A percentile compares a stretch with the other conserved stretches of the same genome.
Conservation (phyloP, 2,888 invertebrate genomes). For the Pseudococcus viburni region DNA sequence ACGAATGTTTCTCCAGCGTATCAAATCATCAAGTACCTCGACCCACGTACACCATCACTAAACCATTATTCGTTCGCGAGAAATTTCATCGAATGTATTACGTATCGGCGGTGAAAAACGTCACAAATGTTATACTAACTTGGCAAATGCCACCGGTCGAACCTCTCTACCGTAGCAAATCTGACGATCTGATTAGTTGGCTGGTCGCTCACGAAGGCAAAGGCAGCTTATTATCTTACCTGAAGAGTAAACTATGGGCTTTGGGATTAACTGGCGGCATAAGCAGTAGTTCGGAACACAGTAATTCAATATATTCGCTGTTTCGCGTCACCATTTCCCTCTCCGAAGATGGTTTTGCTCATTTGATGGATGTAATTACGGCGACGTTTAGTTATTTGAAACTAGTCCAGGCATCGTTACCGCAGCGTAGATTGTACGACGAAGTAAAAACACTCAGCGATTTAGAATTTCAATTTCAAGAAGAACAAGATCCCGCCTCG, state of each 20-base stretch:
- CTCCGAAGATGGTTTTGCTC: conserved; percentile 79
- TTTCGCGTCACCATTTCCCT: conserved; percentile 79
- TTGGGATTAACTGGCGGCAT: conserved; percentile 79
- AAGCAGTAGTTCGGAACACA: conserved; percentile 73
- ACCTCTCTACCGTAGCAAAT: conserved; percentile 82
- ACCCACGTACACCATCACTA: conserved; percentile 74
- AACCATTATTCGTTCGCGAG: conserved; percentile 76
- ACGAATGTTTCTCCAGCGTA: conserved; percentile 78
- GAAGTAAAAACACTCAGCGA: conserved; percentile 85
- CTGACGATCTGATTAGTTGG: conserved; percentile 82
- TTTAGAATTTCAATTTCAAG: conserved; percentile 76
- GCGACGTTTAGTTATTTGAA: conserved; percentile 85
- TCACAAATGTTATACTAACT: conserved; percentile 76
- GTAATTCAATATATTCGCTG: conserved; percentile 82
- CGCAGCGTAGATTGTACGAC: conserved; percentile 75
- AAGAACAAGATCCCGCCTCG: conserved; percentile 81
- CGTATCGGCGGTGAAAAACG: conserved; percentile 82
- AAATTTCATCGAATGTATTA: conserved; percentile 81
- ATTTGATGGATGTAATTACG: conserved; percentile 81
- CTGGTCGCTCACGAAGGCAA: conserved; percentile 90
- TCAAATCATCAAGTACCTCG: conserved; percentile 72
- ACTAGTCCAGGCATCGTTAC: conserved; percentile 74
- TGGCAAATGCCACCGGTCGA: conserved; percentile 78
- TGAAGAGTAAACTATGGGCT: conserved; percentile 85
- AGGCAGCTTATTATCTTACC: conserved; percentile 84